Percentiles rank a stretch among this genome's conserved stretches.
These are phyloP conservation scores for Platycheirus rosarum DNA, from an alignment of 2,888 invertebrate genomes.

Conservation along the genomic window DNA sequence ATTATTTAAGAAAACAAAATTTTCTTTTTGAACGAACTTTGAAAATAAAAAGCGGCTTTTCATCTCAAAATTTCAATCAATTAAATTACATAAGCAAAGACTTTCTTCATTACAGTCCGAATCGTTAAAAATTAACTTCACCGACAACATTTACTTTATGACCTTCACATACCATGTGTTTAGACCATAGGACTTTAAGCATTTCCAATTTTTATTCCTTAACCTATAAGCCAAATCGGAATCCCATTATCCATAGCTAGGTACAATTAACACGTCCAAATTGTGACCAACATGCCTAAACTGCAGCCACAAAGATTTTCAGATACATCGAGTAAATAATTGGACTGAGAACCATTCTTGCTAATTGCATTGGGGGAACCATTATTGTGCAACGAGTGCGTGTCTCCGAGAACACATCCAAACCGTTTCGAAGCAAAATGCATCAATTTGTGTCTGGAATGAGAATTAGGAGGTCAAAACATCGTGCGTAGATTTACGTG, in stretches of 20 bases:
- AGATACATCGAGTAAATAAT: constrained; percentile 4
- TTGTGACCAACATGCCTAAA: constrained; percentile 23
- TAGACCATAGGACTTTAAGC: too few species aligned
- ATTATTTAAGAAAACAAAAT: too few species aligned
- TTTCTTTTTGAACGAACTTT: too few species aligned
- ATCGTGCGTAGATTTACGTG: constrained; percentile 53
- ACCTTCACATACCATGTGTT: too few species aligned
- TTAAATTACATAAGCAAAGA: too few species aligned
- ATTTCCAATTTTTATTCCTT: background rate
- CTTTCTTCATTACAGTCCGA: too few species aligned
- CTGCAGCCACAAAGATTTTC: constrained; percentile 36
- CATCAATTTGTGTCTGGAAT: constrained; percentile 41
- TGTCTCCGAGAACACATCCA: background rate
- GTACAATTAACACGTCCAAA: constrained; percentile 58
- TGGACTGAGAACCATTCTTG: background rate
- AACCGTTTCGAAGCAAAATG: too few species aligned
- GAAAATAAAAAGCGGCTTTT: too few species aligned
- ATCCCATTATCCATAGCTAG: constrained; percentile 45
- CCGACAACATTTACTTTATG: too few species aligned
- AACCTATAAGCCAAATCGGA: constrained; percentile 21
- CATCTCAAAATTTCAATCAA: too few species aligned
- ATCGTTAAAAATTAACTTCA: too few species aligned
- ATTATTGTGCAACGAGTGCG: too few species aligned
- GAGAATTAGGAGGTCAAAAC: constrained; percentile 65
- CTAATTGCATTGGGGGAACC: constrained; percentile 49